A percentile compares a stretch with the other conserved stretches of the same genome.
These are phyloP conservation scores for Patiria miniata DNA, from an alignment of 35 echinoderm and acorn worm genomes.

Conservation along the genomic window DNA sequence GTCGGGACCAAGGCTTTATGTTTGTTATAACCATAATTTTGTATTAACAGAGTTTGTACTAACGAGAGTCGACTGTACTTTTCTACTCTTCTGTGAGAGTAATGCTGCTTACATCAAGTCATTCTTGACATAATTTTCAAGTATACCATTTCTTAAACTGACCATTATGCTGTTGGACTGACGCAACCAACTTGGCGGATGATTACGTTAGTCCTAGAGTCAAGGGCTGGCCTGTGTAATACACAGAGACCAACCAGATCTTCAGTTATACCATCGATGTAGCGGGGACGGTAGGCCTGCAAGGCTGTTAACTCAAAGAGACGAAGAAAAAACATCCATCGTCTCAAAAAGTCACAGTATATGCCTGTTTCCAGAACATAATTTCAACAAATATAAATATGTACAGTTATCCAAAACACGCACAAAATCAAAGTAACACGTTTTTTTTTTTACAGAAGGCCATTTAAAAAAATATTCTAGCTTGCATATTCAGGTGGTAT, in stretches of 20 bases:
- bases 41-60: no score
- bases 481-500: no score
- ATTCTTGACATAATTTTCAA: neutral
- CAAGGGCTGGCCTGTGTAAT: neutral
- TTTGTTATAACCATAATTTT: no score
- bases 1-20: no score
- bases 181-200: neutral
- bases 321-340: neutral
- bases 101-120: no score
- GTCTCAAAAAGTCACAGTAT: slow-evolving; percentile 4
- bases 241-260: neutral
- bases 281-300: slow-evolving; percentile 21
- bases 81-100: no score
- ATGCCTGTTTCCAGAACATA: slow-evolving; percentile 31
- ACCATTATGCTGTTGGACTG: neutral
- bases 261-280: neutral
- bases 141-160: neutral
- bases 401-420: no score
- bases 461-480: no score
- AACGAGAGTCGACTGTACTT: no score
- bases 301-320: neutral
- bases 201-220: neutral
- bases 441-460: no score
- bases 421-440: no score
- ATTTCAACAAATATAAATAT: neutral